Base-by-base conservation (phyloP, 2,888 invertebrate species). In the Hydropsyche betteni region DNA sequence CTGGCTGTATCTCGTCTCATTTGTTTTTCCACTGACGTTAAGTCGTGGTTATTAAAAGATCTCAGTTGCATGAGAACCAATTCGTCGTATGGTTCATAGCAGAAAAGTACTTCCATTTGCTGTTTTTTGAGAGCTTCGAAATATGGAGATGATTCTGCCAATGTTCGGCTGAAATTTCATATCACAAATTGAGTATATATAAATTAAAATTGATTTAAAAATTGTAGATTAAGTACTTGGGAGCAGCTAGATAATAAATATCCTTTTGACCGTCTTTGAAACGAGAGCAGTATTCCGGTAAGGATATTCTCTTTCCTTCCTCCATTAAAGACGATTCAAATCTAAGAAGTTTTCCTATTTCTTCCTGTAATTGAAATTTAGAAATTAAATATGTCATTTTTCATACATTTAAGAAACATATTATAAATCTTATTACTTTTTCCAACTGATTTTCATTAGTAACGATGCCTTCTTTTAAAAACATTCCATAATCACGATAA, bases 11-110 rank as follows among this genome's bases (percentile, higher is more conserved):
- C 92, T 80, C 92, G 91, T 72, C 94, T 90, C 92, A 96, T 93
- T 84, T 97, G 97, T 82, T 96, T 97, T 85, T 99, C 99, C 0
- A 97, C 95, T 0, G 98, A 97, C 2, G 93, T 91, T 5, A 99
- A 86, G 76, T 88, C 87, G 81, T 91, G 89, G 68, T 91, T 90
- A 79, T 92, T 92, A 83, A 94, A 99, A 82, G 94, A 91, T 75
- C 92, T 91, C 75, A 98, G 85, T 81, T 98, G 97, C 89, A 97
- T 91, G 24, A 99, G 86, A 3, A 98, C 96, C 73, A 99, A 86
- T 84, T 99, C 99, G 84, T 99, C 99, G 81, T 98, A 97, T n/a
- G 95, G 93, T 83, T 99, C 98, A 82, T 95, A 98, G 82, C 98
- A 96, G 86, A 97, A 99, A 12, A 99, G 85, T 0, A 99, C 98